Evolutionary conservation across 2,113 vertebrate genomes (phyloP), one percentile per base, ranked within the genome.

Genomic region (Sinocyclocheilus rhinocerous): DNA sequence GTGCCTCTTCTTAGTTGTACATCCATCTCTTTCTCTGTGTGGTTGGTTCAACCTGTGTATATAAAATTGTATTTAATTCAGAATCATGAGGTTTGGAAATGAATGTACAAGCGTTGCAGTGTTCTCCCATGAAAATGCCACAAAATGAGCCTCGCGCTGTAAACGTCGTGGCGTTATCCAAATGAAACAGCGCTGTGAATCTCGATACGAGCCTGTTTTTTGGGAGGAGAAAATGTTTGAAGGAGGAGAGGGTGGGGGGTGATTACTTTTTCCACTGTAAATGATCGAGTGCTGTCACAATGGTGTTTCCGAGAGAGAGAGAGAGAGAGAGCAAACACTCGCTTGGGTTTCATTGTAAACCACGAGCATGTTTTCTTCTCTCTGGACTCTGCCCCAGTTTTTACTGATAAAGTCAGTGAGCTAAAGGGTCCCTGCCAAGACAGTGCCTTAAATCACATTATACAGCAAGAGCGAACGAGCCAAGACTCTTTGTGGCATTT

Each of bases 351-450:
- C 80, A 73, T 15, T 73, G 65, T 86, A 80, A 76, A 52, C 50
- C 55, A 20, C 12, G n/a, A 80, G 33, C 42, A 39, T 12, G 52
- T 73, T 86, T 80, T 78, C 55, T 81, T 67, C 72, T 83, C n/a
- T 22, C 33, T 86, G 85, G 76, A 87, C 81, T 82, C 67, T 52
- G 55, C 67, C 67, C 39, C 20, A 63, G 50, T 24, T 81, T 70
- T 83, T 73, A 50, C 65, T 86, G 73, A 85, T 75, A 85, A 78
- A 79, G 86, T 76, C 67, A 85, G 79, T 50, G 63, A 83, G 76
- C 65, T 73, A 61, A 24, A 59, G 75, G 76, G 33, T 63, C 73
- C 18, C 70, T 69, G 81, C n/a, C 55, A 88, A 86, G 76, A 39
- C 57, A 29, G 70, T 48, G 24, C 10, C 73, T 83, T 57, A 79